Evolutionary conservation across 2,113 vertebrate genomes (phyloP), one percentile per base, ranked within the genome.

Genomic region (Hucho hucho): DNA sequence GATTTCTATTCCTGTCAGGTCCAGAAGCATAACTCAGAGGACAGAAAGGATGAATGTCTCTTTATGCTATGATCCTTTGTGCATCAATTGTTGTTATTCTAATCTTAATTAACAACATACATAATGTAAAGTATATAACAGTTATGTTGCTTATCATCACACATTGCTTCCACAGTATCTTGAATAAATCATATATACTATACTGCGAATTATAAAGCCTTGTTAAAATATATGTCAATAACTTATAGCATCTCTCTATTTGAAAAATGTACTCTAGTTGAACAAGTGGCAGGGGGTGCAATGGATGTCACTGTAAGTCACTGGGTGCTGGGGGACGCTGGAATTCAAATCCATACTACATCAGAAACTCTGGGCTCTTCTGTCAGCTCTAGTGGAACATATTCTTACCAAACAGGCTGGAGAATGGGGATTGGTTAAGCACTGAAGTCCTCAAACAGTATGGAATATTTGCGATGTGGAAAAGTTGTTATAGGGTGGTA

Each of bases 221-320:
- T 4, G 11, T 46, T 1, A 9, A 46, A 9, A 12, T 46, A 46
- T 11, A 46, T 63, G 20, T 29, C 65, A 28, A 25, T 16, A 24
- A 49, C 20, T 26, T 26, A 26, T 26, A 26, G 46, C 26, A 56
- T 43, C 28, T 14, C 59, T 74, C 76, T 24, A 69, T 78, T 79
- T 79, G 71, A 47, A 13, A 47, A 47, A 47, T 49, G 47, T 6
- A 0, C 14, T 49, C 7, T 49, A 49, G 47, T 14, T 1, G 9
- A 47, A 47, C 46, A 47, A 47, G 46, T 47, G 12, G 46, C 47
- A 49, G 47, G 47, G 4, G 47, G 47, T 49, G 47, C 2, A 28
- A 28, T 28, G 28, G 28, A 28, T 28, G 47, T 49, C 4, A 49
- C 47, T 49, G 47, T 47, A 47, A 47, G 3, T 47, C 46, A 47